Evolutionary conservation across 1,140 invertebrate genomes (phyloP), one percentile per base, ranked within the genome.

Genomic region (Hylaeus volcanicus): DNA sequence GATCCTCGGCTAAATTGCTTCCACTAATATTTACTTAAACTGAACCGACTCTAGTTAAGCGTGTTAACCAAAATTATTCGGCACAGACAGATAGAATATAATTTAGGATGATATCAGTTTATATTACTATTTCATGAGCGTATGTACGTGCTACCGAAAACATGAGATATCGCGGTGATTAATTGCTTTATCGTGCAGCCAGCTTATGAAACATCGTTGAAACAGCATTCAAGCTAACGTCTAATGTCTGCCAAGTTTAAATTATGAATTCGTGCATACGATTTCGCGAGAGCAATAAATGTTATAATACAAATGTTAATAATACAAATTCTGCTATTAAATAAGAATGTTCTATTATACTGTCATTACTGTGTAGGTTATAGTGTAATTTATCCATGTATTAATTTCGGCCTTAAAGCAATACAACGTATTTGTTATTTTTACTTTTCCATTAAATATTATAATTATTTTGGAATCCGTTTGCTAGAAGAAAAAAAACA

Each of bases 121-220:
- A 37, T 37, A 41, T 60, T 55, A 45, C 39, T 55, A 64, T 79
- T 79, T 72, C 69, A 41, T 37, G n/a, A 45, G 37, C 45, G 51
- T 51, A 51, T 51, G 68, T 63, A 71, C 45, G 48, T 39, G 58
- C 76, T 41, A 71, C 37, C 45, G 41, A 79, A 73, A 79, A 79
- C 51, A 65, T 12, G 51, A 73, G 76, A 73, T 73, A 79, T 72
- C 76, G 8, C 11, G 39, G 11, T 73, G 76, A 79, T 79, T 79
- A 79, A 79, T 79, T 65, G 76, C 76, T 12, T 79, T 63, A 72
- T 79, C 76, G 76, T 64, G 76, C 69, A 39, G 12, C 69, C 1
- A 43, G 60, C 69, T 73, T 79, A 55, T 64, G 76, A 56, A 79
- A 64, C 48, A 60, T 64, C 58, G 76, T 72, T 45, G 58, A 12